Evolutionary conservation across 2,888 invertebrate species (phyloP), one percentile per base, ranked within the genome.

Genomic region (Chrysolina oricalcia): DNA sequence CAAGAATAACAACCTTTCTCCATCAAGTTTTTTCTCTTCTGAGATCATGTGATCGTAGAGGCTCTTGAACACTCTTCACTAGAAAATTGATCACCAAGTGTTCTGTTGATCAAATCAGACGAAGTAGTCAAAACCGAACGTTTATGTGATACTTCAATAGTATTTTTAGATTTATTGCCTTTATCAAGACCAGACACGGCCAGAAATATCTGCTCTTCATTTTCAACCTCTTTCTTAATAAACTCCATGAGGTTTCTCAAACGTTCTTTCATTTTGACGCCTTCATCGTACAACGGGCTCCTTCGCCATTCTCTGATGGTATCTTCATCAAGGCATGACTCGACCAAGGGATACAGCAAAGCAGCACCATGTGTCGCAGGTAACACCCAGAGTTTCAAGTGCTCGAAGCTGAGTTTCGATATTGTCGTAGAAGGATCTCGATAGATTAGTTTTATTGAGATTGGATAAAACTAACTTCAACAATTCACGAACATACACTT

Each of bases 351-450:
- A 75, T 83, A 70, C n/a, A n/a, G n/a, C n/a, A n/a, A n/a, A n/a
- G n/a, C n/a, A n/a, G n/a, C n/a, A n/a, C n/a, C n/a, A n/a, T n/a
- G 79, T 84, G 8, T 83, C 81, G 1, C 77, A 69, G 6, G 84
- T 81, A 46, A 83, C 76, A 8, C 79, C 81, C 40, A 84, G 70
- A 15, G 79, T 79, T 65, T 82, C 82, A 17, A 84, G 75, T n/a
- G 83, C 81, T 40, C 83, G 66, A 27, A 85, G 68, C 35, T 84
- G 83, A 15, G 80, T 77, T 50, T 85, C 82, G 9, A 86, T 68
- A 64, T 82, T 76, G 72, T 85, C 83, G 74, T 82, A 83, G 13
- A 63, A 40, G 6, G n/a, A 67, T 10, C 40, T 10, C n/a, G 10
- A n/a, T 76, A 76, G 10, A 85, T 48, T 11, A 85, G 80, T 23